Evolutionary conservation across 2,113 vertebrate genomes (phyloP).

Genomic region (Paratilapia polleni): DNA sequence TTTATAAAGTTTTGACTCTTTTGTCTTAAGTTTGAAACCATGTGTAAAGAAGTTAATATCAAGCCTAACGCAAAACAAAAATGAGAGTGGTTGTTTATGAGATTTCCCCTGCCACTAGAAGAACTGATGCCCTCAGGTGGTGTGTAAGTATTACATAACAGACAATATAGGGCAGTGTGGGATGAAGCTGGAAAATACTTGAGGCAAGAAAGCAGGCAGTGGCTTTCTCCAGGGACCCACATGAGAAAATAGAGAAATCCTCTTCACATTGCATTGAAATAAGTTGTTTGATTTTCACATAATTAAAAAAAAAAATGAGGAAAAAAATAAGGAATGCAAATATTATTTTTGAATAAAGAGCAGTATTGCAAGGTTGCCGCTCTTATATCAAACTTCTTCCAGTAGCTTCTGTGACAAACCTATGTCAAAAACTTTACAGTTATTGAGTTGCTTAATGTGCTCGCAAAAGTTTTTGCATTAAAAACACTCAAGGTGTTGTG

Average conservation of each 20-base stretch:
- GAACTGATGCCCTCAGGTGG: slow-evolving; percentile 57
- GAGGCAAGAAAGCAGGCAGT: slow-evolving; percentile 39
- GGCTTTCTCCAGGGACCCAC: slow-evolving; percentile 43
- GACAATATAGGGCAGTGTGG: slow-evolving; percentile 58
- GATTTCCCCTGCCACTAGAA: slow-evolving; percentile 48
- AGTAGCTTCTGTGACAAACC: slow-evolving; percentile 1
- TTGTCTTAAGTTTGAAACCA: slow-evolving; percentile 34
- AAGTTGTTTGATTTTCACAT: slow-evolving; percentile 24
- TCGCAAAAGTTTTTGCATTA: not conserved
- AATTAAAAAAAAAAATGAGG: slow-evolving; percentile 27
- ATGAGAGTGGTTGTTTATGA: slow-evolving; percentile 61
- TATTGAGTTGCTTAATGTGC: not conserved
- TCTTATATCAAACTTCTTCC: slow-evolving; percentile 3
- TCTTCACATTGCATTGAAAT: slow-evolving; percentile 2
- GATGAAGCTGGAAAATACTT: slow-evolving; percentile 45
- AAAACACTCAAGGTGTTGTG: not conserved
- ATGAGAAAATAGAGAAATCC: slow-evolving; percentile 39
- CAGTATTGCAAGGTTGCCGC: not conserved
- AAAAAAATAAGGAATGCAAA: not conserved
- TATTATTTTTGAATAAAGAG: not conserved
- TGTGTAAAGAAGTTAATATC: slow-evolving; percentile 56
- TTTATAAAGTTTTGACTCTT: slow-evolving; percentile 52
- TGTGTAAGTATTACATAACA: slow-evolving; percentile 54
- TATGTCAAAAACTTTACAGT: not conserved
- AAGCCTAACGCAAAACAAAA: slow-evolving; percentile 54